These are phyloP conservation scores for Caenorhabditis sulstoni DNA, from an alignment of 2,888 invertebrate species.

Conservation along the genomic window DNA sequence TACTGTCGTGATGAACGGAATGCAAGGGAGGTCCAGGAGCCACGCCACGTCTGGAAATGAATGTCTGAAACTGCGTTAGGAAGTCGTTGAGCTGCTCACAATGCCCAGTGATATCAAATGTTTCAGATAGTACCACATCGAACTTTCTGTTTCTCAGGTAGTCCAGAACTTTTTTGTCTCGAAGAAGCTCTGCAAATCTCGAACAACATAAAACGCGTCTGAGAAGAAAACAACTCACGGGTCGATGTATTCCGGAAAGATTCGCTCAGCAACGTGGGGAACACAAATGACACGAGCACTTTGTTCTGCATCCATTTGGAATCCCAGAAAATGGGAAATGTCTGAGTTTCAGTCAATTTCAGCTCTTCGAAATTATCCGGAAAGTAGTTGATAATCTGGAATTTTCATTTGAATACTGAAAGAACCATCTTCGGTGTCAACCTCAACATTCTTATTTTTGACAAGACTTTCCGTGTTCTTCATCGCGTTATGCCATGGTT, in stretches of 20 bases:
- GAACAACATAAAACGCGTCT: too few relatives aligned
- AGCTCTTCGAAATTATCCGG: constrained; percentile 47
- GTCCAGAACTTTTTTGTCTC: constrained; percentile 7
- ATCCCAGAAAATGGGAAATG: constrained; percentile 39
- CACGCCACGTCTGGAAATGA: constrained; percentile 39
- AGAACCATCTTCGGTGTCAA: too few relatives aligned
- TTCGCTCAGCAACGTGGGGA: constrained; percentile 7
- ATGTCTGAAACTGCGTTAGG: not conserved
- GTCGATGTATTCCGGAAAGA: constrained; percentile 14
- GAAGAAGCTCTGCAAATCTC: constrained; percentile 35
- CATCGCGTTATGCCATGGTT: constrained; percentile 29
- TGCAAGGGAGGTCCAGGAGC: constrained; percentile 16
- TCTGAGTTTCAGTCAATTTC: not conserved
- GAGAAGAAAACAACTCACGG: too few relatives aligned
- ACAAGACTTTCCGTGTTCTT: constrained; percentile 34
- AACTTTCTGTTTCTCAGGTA: constrained; percentile 17
- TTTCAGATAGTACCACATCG: constrained; percentile 32
- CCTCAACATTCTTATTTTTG: constrained; percentile 39
- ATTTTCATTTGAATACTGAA: too few relatives aligned
- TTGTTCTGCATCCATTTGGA: constrained; percentile 10
- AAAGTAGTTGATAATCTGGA: constrained; percentile 44
- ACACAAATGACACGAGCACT: constrained; percentile 9
- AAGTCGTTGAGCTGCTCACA: constrained; percentile 17
- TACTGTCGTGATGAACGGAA: constrained; percentile 34
- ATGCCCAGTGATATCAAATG: constrained; percentile 40